phyloP scores from a whole-genome alignment of 2,888 invertebrate genomes.

The Nasonovia ribisnigri region DNA sequence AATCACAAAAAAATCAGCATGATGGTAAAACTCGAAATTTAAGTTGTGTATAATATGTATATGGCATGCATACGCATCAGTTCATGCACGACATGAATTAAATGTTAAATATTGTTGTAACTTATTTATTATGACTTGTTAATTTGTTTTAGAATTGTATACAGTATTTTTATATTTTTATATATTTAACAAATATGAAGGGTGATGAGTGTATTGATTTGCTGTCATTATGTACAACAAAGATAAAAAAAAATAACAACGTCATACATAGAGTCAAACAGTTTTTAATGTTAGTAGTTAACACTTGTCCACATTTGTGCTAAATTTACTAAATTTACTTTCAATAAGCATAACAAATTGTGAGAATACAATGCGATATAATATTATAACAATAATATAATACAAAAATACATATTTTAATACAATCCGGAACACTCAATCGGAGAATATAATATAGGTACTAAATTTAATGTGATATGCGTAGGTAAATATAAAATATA shows the following conservation, averaged over 20 bases:
- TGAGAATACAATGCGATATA: not conserved
- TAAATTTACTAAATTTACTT: too few species aligned
- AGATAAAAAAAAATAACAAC: not conserved
- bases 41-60: not conserved
- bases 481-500: not conserved
- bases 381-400: not conserved
- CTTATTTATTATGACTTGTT: not conserved
- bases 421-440: not conserved
- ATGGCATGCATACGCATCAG: not conserved
- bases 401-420: not conserved
- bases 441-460: not conserved
- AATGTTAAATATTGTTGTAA: not conserved
- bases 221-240: not conserved
- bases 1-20: not conserved
- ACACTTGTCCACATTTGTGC: not conserved
- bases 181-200: not conserved
- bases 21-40: not conserved
- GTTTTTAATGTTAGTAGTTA: not conserved
- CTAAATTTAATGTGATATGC: not conserved
- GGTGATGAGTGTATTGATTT: not conserved
- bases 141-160: not conserved
- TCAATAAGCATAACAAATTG: not conserved
- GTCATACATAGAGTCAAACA: not conserved
- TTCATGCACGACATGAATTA: not conserved
- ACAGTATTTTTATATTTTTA: not conserved